Percentiles rank a stretch among this genome's conserved stretches.
phyloP scores from a whole-genome alignment of 2,113 vertebrate genomes.

The Pontoporia blainvillei region DNA sequence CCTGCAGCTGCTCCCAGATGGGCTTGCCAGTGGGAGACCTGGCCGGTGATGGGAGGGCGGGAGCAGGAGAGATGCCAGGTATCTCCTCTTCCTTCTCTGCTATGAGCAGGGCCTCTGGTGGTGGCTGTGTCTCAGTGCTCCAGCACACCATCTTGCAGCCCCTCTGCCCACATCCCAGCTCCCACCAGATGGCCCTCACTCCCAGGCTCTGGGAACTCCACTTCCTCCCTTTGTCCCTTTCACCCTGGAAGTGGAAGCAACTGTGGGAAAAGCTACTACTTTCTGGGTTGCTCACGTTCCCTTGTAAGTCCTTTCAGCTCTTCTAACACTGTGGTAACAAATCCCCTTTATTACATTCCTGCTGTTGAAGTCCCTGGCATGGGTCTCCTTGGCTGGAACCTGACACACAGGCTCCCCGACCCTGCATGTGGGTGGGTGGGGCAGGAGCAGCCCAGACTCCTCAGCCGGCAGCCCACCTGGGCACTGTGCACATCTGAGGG shows the following conservation, averaged over 20 bases:
- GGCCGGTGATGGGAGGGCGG: rapidly evolving
- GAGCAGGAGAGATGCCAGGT: neutral
- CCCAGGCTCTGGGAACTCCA: neutral
- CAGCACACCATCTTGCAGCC: neutral
- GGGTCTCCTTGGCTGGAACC: neutral
- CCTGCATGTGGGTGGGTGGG: neutral
- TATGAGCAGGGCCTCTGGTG: neutral
- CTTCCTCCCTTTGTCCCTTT: neutral
- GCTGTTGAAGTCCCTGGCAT: neutral
- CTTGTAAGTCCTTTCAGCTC: neutral
- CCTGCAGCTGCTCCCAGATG: too few species aligned
- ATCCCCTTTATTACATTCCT: neutral
- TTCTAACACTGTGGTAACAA: neutral
- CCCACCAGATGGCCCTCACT: neutral
- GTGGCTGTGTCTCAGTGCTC: neutral
- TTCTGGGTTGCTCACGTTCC: neutral
- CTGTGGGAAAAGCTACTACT: neutral
- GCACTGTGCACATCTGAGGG: neutral
- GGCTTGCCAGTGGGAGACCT: neutral
- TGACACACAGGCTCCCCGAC: neutral
- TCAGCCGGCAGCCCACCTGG: neutral
- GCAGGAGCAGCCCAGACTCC: neutral
- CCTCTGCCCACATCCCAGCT: neutral
- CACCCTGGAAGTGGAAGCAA: neutral
- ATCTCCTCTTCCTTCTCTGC: neutral